phyloP scores from a whole-genome alignment of 2,888 invertebrate species.

The Campaea margaritaria region DNA sequence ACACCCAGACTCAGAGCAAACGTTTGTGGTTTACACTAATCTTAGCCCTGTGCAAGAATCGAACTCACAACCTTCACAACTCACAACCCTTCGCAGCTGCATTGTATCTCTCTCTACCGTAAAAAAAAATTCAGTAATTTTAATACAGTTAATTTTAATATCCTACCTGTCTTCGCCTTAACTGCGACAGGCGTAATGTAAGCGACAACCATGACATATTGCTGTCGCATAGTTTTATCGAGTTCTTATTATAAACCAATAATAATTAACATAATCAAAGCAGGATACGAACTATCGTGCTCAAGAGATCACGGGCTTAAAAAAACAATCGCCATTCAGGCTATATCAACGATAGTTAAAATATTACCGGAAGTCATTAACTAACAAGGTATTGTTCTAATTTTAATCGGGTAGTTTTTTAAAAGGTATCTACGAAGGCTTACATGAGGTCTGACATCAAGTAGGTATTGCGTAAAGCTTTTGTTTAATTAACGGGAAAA shows the following conservation, averaged over 20 bases:
- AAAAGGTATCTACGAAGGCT: no score
- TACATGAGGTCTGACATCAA: no score
- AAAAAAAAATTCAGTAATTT: no score
- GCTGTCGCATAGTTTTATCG: constrained; percentile 68
- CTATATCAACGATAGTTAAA: constrained; percentile 25
- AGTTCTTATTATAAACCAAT: constrained; percentile 70
- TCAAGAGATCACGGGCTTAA: constrained; percentile 41
- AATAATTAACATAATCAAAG: constrained; percentile 66
- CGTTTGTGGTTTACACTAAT: no score
- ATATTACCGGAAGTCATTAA: constrained; percentile 18
- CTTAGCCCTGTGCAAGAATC: no score
- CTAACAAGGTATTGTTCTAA: constrained; percentile 1
- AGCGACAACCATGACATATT: constrained; percentile 71
- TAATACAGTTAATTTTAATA: no score
- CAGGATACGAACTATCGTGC: constrained; percentile 61
- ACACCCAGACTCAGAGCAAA: no score
- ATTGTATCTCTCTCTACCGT: no score
- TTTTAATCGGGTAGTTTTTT: not conserved
- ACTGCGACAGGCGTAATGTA: constrained; percentile 46
- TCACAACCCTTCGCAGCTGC: no score
- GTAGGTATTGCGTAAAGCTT: no score
- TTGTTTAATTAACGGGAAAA: no score
- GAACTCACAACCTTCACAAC: no score
- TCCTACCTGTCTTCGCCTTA: constrained; percentile 52
- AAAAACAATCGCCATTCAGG: constrained; percentile 14